Percentiles rank a stretch among this genome's conserved stretches.
These are phyloP conservation scores for Circaetus gallicus DNA, from an alignment of 2,113 vertebrate species.

Conservation along the genomic window DNA sequence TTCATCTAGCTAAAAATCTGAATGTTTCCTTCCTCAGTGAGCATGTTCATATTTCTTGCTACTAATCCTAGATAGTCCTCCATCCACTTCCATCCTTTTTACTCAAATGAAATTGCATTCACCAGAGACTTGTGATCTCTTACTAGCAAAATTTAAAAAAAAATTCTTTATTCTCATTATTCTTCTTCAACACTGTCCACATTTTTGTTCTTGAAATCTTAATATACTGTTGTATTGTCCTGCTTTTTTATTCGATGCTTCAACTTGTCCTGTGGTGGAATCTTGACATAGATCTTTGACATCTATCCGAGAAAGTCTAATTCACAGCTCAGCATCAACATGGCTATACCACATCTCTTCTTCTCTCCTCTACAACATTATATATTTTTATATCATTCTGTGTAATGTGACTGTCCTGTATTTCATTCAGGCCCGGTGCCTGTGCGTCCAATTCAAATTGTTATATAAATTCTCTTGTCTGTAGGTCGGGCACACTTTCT, in stretches of 20 bases:
- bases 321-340: not conserved
- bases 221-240: not conserved
- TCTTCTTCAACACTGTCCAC: not conserved
- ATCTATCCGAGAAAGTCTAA: not conserved
- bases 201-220: not conserved
- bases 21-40: not conserved
- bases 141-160: not conserved
- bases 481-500: not conserved
- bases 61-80: not conserved
- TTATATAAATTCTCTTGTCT: not conserved
- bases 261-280: not conserved
- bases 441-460: not conserved
- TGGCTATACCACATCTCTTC: not conserved
- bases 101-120: not conserved
- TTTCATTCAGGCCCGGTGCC: not conserved
- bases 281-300: not conserved
- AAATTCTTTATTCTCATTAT: not conserved
- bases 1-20: not conserved
- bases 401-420: not conserved
- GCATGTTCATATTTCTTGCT: not conserved
- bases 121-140: not conserved
- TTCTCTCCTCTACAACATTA: not conserved
- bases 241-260: not conserved
- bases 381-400: not conserved
- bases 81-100: not conserved